Conservation (phyloP, 2,113 vertebrate species). For the Thalassarche chlororhynchos region DNA sequence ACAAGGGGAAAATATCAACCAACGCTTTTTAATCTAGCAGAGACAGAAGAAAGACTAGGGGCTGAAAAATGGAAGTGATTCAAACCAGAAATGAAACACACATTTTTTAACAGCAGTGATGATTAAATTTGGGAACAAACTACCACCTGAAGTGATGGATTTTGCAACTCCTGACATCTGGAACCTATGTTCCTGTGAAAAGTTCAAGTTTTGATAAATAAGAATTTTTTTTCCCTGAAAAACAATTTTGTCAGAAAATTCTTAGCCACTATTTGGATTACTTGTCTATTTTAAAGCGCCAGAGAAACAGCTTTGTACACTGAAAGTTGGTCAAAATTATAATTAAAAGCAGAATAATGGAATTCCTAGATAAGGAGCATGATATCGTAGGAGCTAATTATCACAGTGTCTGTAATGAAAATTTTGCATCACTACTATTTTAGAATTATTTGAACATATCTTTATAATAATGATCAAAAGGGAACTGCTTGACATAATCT, state of each 20-base stretch:
- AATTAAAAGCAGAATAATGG: slow-evolving; percentile 40
- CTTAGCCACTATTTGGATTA: neutral
- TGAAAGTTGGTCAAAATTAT: slow-evolving; percentile 46
- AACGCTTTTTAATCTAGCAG: slow-evolving; percentile 55
- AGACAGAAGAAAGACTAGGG: slow-evolving; percentile 61
- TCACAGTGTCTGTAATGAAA: neutral
- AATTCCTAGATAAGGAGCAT: neutral
- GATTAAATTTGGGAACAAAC: slow-evolving; percentile 69
- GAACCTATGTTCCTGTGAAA: slow-evolving; percentile 41
- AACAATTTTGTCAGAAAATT: slow-evolving; percentile 54
- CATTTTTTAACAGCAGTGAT: slow-evolving; percentile 63
- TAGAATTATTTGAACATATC: slow-evolving; percentile 21
- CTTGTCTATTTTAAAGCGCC: neutral
- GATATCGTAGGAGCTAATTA: slow-evolving; percentile 31
- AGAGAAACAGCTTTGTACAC: neutral
- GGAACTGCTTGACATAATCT: slow-evolving; percentile 35
- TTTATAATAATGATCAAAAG: slow-evolving; percentile 35
- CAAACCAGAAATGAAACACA: slow-evolving; percentile 65
- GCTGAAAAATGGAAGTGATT: slow-evolving; percentile 69
- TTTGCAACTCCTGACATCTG: slow-evolving; percentile 57
- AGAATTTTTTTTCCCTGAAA: neutral
- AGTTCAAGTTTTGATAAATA: slow-evolving; percentile 67
- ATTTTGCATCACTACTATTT: slow-evolving; percentile 22
- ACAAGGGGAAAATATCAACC: slow-evolving; percentile 66
- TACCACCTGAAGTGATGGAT: slow-evolving; percentile 66